phyloP scores from a whole-genome alignment of 2,888 invertebrate species.

The Drosophila atripex region DNA sequence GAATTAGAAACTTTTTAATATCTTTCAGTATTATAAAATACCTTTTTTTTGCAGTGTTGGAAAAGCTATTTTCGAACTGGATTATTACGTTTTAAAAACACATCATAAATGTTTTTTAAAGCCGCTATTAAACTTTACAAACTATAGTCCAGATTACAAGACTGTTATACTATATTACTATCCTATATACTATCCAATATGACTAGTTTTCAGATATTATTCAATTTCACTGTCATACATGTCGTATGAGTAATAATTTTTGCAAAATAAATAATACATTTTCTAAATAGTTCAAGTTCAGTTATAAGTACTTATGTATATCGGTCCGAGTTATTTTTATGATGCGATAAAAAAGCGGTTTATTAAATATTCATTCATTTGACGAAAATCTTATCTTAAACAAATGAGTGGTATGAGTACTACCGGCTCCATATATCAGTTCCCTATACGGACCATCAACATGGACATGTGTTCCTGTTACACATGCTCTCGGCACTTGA shows the following conservation, averaged over 20 bases:
- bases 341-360: not conserved
- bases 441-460: too few relatives aligned
- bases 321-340: not conserved
- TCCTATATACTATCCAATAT: too few relatives aligned
- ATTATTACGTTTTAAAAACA: not conserved
- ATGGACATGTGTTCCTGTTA: conserved; percentile 28
- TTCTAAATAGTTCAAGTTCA: too few relatives aligned
- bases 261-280: too few relatives aligned
- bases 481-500: conserved; percentile 13
- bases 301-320: not conserved
- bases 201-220: not conserved
- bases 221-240: not conserved
- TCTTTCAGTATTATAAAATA: too few relatives aligned
- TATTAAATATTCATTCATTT: conserved; percentile 18
- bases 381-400: conserved; percentile 15
- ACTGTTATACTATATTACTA: not conserved
- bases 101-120: not conserved
- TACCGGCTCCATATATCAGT: not conserved
- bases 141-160: not conserved
- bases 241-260: not conserved
- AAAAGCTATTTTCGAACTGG: not conserved
- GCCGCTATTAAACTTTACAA: not conserved
- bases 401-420: not conserved
- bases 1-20: too few relatives aligned
- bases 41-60: not conserved